Evolutionary conservation across 2,113 vertebrate species (phyloP), one percentile per base, ranked within the genome.

Genomic region (Polypterus senegalus): DNA sequence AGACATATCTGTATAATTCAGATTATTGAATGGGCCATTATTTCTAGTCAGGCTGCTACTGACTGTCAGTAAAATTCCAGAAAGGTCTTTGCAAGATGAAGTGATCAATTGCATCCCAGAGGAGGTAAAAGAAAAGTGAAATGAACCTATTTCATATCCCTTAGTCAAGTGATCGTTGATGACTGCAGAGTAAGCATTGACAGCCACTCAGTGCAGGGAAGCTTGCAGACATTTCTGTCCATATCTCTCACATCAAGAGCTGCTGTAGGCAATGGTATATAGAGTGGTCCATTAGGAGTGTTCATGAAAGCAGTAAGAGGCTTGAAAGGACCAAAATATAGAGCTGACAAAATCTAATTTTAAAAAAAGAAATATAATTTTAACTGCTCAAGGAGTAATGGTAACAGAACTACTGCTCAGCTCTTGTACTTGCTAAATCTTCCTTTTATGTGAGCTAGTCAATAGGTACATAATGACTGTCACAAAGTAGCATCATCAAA

Each of bases 351-450:
- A 45, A 45, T 58, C 8, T 4, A 58, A 43, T 58, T 45, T 58
- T 58, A 45, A 5, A 44, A 4, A 58, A 9, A 58, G 9, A 88
- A 85, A 77, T 83, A 85, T 85, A 87, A 86, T 86, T 87, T 87
- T 89, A 88, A 89, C 89, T 91, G 86, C 86, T 86, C 27, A 27
- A 27, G 27, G 27, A 27, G 27, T 27, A 27, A 27, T 27, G 27
- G 27, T 27, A 27, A 27, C 27, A 27, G 27, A 27, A 2, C 27
- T 27, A 27, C 27, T 27, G 27, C 27, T 27, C 27, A 27, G 1
- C 27, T 27, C 27, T 27, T 27, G 27, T 27, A 27, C 27, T 27
- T 27, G 27, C 27, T 27, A 27, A 27, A 27, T 27, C 27, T 27
- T 27, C 27, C 27, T 27, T 27, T 27, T 27, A 27, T 27, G 27